Evolutionary conservation across 2,888 invertebrate genomes (phyloP).

Genomic region (Caenorhabditis macrosperma): DNA sequence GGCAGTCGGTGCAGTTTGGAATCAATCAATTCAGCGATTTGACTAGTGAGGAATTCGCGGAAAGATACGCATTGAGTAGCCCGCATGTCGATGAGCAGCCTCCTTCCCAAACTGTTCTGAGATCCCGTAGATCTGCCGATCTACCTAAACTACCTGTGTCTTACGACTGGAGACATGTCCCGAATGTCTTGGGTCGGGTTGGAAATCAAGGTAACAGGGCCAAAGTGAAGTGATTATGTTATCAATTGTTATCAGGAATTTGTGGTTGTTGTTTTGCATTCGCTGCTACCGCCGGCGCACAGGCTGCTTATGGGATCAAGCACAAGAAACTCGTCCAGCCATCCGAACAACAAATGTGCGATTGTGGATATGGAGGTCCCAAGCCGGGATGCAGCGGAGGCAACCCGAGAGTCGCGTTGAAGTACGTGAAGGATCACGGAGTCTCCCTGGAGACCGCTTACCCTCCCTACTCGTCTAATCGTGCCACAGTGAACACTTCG

Average conservation of each 20-base stretch:
- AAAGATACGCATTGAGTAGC: neutral
- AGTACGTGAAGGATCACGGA: slow-evolving; percentile 89
- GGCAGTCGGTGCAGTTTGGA: neutral
- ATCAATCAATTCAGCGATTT: neutral
- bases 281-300: slow-evolving; percentile 82
- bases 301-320: slow-evolving; percentile 80
- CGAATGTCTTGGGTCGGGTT: neutral
- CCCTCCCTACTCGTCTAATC: slow-evolving; percentile 83
- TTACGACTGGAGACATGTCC: neutral
- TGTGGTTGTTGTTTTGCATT: slow-evolving; percentile 92
- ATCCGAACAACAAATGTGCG: slow-evolving; percentile 22
- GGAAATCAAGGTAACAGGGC: neutral
- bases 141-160: neutral
- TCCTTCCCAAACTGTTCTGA: too few species aligned
- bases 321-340: slow-evolving; percentile 77
- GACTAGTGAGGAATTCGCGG: neutral
- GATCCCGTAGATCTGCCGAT: neutral
- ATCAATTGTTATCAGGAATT: slow-evolving; percentile 76
- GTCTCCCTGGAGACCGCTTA: slow-evolving; percentile 83
- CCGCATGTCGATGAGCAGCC: neutral
- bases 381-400: slow-evolving; percentile 86
- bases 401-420: slow-evolving; percentile 88
- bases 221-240: too few species aligned
- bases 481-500: neutral
- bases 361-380: slow-evolving; percentile 80